Conservation (phyloP, 2,888 invertebrate genomes). For the Noctua pronuba region DNA sequence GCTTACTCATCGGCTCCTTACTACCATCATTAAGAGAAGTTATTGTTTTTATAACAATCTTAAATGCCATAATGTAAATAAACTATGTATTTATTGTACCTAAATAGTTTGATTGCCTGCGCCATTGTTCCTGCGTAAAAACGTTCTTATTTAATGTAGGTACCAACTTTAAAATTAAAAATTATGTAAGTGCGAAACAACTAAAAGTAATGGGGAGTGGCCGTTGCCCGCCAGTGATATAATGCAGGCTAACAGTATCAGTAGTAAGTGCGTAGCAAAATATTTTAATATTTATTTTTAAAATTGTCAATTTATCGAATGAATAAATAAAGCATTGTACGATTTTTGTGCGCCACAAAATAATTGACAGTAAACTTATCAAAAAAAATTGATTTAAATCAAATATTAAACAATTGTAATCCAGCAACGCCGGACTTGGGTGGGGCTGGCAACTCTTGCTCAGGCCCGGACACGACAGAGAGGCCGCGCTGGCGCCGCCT, state of each 20-base stretch:
- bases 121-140: not conserved
- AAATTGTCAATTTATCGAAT: not conserved
- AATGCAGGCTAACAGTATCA: too few relatives aligned
- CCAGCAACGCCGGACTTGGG: slow-evolving; percentile 80
- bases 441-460: slow-evolving; percentile 77
- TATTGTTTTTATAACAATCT: slow-evolving; percentile 45
- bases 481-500: slow-evolving; percentile 81
- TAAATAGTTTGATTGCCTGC: slow-evolving; percentile 34
- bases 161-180: not conserved
- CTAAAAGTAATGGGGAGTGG: too few relatives aligned
- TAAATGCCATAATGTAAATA: slow-evolving; percentile 77
- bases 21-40: slow-evolving; percentile 75
- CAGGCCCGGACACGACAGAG: slow-evolving; percentile 83
- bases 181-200: not conserved
- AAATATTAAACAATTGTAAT: slow-evolving; percentile 84
- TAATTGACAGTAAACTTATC: not conserved
- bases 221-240: too few relatives aligned
- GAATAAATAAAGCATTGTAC: not conserved
- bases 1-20: slow-evolving; percentile 66
- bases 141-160: not conserved
- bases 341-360: slow-evolving; percentile 8
- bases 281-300: not conserved
- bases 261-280: not conserved
- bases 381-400: slow-evolving; percentile 47
- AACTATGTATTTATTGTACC: slow-evolving; percentile 73